Conservation (phyloP, 2,113 vertebrate species). For the Furnarius figulus region DNA sequence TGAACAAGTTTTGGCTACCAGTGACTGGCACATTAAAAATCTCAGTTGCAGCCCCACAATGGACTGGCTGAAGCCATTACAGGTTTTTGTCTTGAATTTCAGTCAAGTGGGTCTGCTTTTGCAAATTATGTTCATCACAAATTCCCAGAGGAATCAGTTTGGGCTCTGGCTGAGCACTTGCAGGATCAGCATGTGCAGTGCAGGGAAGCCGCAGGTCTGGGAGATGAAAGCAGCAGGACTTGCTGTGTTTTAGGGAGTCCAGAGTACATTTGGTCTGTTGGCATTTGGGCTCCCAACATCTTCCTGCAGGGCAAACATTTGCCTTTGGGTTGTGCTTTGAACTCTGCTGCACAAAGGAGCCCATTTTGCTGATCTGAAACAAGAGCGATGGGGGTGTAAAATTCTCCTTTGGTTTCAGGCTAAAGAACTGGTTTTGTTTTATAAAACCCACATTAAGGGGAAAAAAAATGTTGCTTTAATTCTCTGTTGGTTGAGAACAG, state of each 20-base stretch:
- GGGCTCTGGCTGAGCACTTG: background rate
- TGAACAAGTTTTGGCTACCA: background rate
- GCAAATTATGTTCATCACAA: background rate
- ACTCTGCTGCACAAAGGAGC: constrained; percentile 1
- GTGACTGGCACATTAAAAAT: background rate
- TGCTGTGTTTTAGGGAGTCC: background rate
- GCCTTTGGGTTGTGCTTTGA: constrained; percentile 33
- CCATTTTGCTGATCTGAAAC: background rate
- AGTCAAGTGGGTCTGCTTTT: background rate
- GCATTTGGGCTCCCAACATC: background rate
- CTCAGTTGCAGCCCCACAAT: background rate
- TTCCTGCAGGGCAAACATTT: constrained; percentile 17
- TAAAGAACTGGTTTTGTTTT: constrained; percentile 31
- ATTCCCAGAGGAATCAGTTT: background rate
- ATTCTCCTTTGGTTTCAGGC: background rate
- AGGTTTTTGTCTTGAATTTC: background rate
- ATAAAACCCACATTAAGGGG: constrained; percentile 12
- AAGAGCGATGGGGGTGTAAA: background rate
- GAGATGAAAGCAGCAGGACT: background rate
- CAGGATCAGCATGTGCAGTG: background rate
- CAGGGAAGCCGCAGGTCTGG: background rate
- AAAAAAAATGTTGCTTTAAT: background rate
- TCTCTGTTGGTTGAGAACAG: background rate
- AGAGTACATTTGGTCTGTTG: background rate
- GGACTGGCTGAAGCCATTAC: background rate